phyloP scores from a whole-genome alignment of 2,797 vertebrate species.

The Hozukius guyotensis region DNA sequence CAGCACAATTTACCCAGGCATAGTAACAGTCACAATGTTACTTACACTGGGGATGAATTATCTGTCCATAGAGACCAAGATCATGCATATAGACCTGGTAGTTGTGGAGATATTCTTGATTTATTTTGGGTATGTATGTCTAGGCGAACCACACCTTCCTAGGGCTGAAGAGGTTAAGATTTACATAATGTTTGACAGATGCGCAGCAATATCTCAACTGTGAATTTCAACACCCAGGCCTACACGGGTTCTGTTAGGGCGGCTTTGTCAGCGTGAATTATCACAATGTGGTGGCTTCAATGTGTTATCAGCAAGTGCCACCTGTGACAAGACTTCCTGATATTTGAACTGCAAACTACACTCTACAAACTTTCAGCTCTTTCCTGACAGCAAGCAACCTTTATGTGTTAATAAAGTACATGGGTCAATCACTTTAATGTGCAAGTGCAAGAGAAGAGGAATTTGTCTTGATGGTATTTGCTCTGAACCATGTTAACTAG shows the following conservation, averaged over 20 bases:
- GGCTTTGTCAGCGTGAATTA: neutral
- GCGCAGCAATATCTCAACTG: neutral
- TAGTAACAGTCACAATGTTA: too few relatives aligned
- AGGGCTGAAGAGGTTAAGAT: too few relatives aligned
- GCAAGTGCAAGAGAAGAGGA: neutral
- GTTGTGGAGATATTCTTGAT: too few relatives aligned
- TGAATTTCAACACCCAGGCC: neutral
- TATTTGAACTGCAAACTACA: neutral
- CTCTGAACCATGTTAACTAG: neutral
- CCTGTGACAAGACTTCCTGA: conserved; percentile 16
- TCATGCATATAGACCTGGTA: too few relatives aligned
- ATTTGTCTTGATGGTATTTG: neutral
- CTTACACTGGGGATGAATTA: too few relatives aligned
- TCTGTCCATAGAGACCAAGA: too few relatives aligned
- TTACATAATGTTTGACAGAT: neutral
- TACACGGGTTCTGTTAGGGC: neutral
- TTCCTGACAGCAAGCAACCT: neutral
- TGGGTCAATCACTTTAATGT: neutral
- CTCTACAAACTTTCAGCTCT: neutral
- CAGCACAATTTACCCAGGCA: too few relatives aligned
- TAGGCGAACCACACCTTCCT: too few relatives aligned
- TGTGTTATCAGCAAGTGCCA: neutral
- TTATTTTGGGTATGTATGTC: too few relatives aligned
- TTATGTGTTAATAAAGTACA: neutral
- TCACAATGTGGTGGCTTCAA: neutral